phyloP scores from a whole-genome alignment of 2,797 vertebrate genomes.

The Pseudomugil gertrudae region DNA sequence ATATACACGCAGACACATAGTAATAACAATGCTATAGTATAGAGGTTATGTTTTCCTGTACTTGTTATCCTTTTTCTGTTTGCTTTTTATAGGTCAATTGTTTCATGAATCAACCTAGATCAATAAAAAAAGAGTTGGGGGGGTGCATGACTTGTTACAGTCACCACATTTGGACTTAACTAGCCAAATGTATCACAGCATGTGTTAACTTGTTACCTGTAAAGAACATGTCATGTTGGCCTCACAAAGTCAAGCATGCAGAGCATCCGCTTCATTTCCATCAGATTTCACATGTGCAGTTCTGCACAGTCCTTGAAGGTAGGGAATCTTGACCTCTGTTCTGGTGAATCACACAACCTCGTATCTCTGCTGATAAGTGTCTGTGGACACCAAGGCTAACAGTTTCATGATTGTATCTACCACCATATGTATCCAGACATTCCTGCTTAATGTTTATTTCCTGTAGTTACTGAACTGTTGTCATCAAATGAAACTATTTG shows the following conservation, averaged over 20 bases:
- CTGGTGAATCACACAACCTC: constrained; percentile 58
- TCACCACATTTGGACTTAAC: neutral
- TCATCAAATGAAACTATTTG: neutral
- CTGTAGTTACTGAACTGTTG: neutral
- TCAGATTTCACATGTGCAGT: constrained; percentile 11
- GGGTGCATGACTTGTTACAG: neutral
- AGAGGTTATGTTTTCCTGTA: too few relatives aligned
- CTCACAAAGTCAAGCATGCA: constrained; percentile 19
- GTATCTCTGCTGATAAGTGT: constrained; percentile 61
- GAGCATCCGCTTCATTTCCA: constrained; percentile 7
- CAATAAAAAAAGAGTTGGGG: too few relatives aligned
- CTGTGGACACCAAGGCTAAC: constrained; percentile 48
- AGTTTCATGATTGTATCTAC: constrained; percentile 23
- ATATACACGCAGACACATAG: too few relatives aligned
- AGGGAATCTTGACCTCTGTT: constrained; percentile 55
- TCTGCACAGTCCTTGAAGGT: constrained; percentile 52
- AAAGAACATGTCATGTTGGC: constrained; percentile 62
- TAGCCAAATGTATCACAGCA: constrained; percentile 21
- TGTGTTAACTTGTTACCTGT: constrained; percentile 45
- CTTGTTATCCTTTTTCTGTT: too few relatives aligned
- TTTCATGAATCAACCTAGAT: too few relatives aligned
- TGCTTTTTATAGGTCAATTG: too few relatives aligned
- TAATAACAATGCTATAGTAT: too few relatives aligned
- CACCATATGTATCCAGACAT: too few relatives aligned
- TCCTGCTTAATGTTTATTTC: neutral